Evolutionary conservation across 2,113 vertebrate species (phyloP).

Genomic region (Lamprotornis superbus): DNA sequence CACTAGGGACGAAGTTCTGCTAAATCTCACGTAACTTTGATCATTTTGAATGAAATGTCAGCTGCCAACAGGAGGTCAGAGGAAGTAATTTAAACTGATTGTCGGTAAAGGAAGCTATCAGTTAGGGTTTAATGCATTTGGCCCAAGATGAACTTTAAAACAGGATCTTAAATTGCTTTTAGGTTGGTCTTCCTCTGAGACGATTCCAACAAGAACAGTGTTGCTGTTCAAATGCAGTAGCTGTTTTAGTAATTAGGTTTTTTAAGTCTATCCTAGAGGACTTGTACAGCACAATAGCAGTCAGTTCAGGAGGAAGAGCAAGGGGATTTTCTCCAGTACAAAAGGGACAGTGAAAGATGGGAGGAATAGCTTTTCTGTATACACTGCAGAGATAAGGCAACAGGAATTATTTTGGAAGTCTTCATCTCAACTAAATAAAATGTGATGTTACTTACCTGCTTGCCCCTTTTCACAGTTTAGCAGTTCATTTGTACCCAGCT

Average conservation of each 20-base stretch:
- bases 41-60: not conserved
- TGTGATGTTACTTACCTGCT: rapidly evolving
- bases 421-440: not conserved
- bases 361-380: not conserved
- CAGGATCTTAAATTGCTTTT: not conserved
- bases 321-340: not conserved
- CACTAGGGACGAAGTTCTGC: not conserved
- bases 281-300: not conserved
- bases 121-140: conserved; percentile 26
- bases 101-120: conserved; percentile 38
- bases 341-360: not conserved
- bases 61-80: conserved; percentile 18
- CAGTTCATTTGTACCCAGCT: not conserved
- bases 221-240: not conserved
- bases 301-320: not conserved
- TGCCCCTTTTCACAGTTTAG: not conserved
- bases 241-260: not conserved
- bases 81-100: conserved; percentile 14
- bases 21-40: not conserved
- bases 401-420: not conserved
- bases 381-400: not conserved
- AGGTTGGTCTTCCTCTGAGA: not conserved
- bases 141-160: conserved; percentile 30
- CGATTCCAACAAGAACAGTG: not conserved
- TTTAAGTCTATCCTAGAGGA: not conserved